Base-by-base conservation (phyloP, 2,113 vertebrate species). In the Apodemus sylvaticus region DNA sequence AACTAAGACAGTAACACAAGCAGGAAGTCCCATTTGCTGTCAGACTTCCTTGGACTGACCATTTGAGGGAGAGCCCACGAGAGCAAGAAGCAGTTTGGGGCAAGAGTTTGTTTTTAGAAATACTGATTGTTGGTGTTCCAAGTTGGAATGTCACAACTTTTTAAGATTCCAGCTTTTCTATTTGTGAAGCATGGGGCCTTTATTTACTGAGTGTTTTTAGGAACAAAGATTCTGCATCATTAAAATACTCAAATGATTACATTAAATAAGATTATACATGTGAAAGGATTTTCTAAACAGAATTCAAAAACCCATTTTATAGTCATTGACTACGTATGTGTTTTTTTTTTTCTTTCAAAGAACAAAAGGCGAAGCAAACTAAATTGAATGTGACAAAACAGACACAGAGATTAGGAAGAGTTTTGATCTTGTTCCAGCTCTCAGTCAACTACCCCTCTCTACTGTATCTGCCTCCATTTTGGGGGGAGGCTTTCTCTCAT, bases 211-310 rank as follows among this genome's bases (percentile, higher is more conserved):
- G 51, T 9, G 16, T 51, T 92, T 70, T 62, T 93, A 73, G 39
- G 13, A 85, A 48, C 29, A 64, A 81, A 64, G 71, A 95, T 93
- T 86, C 62, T 82, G 77, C 19, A 19, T 79, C 13, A 74, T 74
- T 19, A 94, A 85, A 26, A 14, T 88, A 55, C 73, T 89, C 89
- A 64, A 11, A 24, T 55, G 22, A 87, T 78, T 89, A 64, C 20
- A 83, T 90, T 83, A 94, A 94, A 51, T 82, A 26, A 20, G 6
- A 20, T 74, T 73, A 36, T 60, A 6, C n/a, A 76, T 58, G 16
- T 70, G 34, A 91, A 94, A 92, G 17, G 7, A 93, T 16, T 90
- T 83, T 78, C 64, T 87, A 94, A 90, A 91, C 31, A 70, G 51
- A 94, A 92, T 68, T 39, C 79, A 86, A 42, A 86, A 95, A 42